Conservation (phyloP, 1,140 invertebrate species). For the Drosophila bocqueti region DNA sequence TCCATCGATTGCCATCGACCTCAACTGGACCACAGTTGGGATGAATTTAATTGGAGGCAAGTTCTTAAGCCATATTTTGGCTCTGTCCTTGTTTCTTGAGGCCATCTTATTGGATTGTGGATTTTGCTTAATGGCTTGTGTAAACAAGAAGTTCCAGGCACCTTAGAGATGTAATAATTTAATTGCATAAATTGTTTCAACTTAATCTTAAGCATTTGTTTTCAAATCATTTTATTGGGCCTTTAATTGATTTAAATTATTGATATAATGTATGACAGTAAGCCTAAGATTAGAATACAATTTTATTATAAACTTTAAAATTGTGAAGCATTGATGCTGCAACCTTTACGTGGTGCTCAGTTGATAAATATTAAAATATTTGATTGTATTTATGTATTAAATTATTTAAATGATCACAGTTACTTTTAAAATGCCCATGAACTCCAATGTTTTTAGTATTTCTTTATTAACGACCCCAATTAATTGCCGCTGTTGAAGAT, state of each 20-base stretch:
- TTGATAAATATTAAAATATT: neutral
- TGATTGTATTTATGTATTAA: neutral
- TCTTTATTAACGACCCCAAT: constrained; percentile 6
- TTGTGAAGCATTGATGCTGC: neutral
- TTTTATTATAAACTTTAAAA: neutral
- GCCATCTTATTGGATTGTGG: constrained; percentile 21
- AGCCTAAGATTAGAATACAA: neutral
- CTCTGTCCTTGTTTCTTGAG: constrained; percentile 8
- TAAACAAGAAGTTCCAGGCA: constrained; percentile 11
- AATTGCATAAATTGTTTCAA: neutral
- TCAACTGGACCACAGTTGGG: constrained; percentile 45
- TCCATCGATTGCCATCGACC: constrained; percentile 25
- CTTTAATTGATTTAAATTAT: neutral
- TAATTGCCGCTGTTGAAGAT: neutral
- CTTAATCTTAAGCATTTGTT: neutral
- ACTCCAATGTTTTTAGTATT: neutral
- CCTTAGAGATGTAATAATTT: neutral
- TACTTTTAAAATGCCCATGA: neutral
- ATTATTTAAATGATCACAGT: neutral
- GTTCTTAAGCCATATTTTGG: constrained; percentile 32
- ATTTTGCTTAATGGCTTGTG: constrained; percentile 26
- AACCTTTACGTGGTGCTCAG: neutral
- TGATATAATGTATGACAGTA: neutral
- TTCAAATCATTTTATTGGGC: neutral
- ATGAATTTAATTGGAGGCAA: constrained; percentile 29